Conservation (phyloP, 2,888 invertebrate genomes). For the Clivina fossor region DNA sequence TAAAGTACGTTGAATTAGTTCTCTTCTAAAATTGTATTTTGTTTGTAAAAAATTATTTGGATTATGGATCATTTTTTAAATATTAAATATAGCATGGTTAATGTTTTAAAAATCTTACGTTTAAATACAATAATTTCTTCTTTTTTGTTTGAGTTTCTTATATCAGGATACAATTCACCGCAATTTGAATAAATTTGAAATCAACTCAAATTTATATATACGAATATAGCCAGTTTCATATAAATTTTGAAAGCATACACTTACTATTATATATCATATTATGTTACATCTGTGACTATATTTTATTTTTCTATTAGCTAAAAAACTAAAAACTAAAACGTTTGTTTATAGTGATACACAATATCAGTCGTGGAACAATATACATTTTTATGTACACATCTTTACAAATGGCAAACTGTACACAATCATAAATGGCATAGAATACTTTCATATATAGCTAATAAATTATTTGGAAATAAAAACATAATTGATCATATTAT, state of each 20-base stretch:
- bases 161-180: slow-evolving; percentile 33
- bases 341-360: slow-evolving; percentile 36
- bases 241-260: slow-evolving; percentile 33
- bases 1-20: background rate
- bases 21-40: slow-evolving; percentile 1
- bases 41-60: slow-evolving; percentile 31
- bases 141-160: slow-evolving; percentile 1
- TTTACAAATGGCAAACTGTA: slow-evolving; percentile 37
- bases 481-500: too few relatives aligned
- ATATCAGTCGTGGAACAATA: slow-evolving; percentile 41
- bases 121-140: slow-evolving; percentile 17
- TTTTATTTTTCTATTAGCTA: slow-evolving; percentile 18
- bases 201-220: slow-evolving; percentile 24
- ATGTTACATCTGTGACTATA: slow-evolving; percentile 28
- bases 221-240: slow-evolving; percentile 32
- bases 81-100: slow-evolving; percentile 12
- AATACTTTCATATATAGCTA: slow-evolving; percentile 15
- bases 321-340: slow-evolving; percentile 19
- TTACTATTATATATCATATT: too few relatives aligned
- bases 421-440: slow-evolving; percentile 30
- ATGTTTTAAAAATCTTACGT: slow-evolving; percentile 22
- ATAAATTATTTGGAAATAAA: too few relatives aligned
- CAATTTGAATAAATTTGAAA: slow-evolving; percentile 31
- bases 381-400: slow-evolving; percentile 41
- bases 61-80: slow-evolving; percentile 26